These are phyloP conservation scores for Ibycter americanus DNA, from an alignment of 2,797 vertebrate species.

Conservation along the genomic window DNA sequence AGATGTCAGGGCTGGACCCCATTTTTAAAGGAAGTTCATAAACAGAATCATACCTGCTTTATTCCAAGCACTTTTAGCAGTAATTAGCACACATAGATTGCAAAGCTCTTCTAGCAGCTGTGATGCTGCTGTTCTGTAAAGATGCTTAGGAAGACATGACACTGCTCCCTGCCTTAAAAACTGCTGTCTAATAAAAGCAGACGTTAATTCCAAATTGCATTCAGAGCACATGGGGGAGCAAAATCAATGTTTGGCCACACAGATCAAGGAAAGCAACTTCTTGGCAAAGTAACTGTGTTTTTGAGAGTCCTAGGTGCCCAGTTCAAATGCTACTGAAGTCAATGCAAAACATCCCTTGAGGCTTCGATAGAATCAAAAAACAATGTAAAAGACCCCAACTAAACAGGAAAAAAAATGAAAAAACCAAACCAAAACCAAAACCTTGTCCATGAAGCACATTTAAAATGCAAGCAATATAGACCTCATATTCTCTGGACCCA, in stretches of 20 bases:
- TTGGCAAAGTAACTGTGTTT: neutral
- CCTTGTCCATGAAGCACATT: neutral
- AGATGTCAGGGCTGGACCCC: neutral
- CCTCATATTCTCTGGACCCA: neutral
- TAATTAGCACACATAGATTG: neutral
- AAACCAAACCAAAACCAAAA: neutral
- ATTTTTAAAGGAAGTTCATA: neutral
- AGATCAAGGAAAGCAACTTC: slow-evolving; percentile 7
- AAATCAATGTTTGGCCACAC: slow-evolving; percentile 27
- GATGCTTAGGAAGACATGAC: neutral
- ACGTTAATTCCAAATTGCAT: neutral
- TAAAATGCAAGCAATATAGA: neutral
- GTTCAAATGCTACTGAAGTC: neutral
- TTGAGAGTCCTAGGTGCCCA: neutral
- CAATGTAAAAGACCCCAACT: neutral
- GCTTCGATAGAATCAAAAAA: neutral
- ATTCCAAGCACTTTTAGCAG: neutral
- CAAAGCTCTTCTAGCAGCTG: neutral
- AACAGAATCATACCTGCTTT: neutral
- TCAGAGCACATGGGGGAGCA: neutral
- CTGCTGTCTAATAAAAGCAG: neutral
- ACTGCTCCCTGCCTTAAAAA: neutral
- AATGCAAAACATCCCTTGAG: neutral
- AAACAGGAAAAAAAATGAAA: too few relatives aligned
- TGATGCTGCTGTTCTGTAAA: neutral